Evolutionary conservation across 2,113 vertebrate genomes (phyloP), one percentile per base, ranked within the genome.

Genomic region (Rafetus swinhoei): DNA sequence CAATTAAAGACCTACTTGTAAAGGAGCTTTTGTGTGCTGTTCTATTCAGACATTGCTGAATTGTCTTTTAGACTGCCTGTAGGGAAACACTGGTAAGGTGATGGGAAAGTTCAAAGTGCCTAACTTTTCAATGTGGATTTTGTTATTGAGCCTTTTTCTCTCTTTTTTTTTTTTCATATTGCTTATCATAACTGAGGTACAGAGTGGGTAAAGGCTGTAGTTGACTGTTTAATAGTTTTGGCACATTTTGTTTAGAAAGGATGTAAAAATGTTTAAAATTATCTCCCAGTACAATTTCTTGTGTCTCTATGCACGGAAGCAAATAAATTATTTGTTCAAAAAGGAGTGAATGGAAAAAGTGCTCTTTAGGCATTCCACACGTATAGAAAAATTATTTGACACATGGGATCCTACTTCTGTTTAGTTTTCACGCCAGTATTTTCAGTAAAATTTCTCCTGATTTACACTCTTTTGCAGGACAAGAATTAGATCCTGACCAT

Each of bases 1-100:
- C 98, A 98, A 98, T 98, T 98, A 98, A 98, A 98, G 97, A 95
- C 93, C 83, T 62, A 89, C 96, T 98, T 97, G 97, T 98, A 96
- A 98, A 98, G 97, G 97, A 97, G 96, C 97, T 97, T 98, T 98
- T 98, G 98, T 98, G 93, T 96, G 93, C 94, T 39, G 90, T 86
- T 96, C 92, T 95, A 97, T 97, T 97, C 95, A 97, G 95, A 97
- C 97, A 92, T 92, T 96, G 95, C 96, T 96, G 97, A 96, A 95
- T 97, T 97, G 96, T 97, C 96, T 97, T 97, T 97, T 96, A 95
- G 97, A 90, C 96, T 90, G 94, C 95, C 97, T 93, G 87, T 97
- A 96, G 92, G 95, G 97, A 97, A 98, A 95, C 92, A 82, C 91
- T 97, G 93, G 85, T 92, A 97, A 98, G 97, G 97, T 97, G 96